Base-by-base conservation (phyloP, 2,113 vertebrate genomes). In the Poicephalus meyeri region DNA sequence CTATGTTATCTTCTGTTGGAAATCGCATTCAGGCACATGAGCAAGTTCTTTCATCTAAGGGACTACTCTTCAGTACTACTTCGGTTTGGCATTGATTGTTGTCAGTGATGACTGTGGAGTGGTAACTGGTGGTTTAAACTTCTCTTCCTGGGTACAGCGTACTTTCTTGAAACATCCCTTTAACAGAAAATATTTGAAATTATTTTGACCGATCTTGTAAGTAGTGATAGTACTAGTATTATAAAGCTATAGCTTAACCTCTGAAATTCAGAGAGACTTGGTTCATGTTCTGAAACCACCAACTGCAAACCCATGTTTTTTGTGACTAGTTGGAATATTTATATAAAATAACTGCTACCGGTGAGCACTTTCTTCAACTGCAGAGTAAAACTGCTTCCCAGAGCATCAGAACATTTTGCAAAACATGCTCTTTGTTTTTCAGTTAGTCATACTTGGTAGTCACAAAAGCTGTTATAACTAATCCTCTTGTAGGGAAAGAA, bases 251-350 rank as follows among this genome's bases (percentile, higher is more conserved):
- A 68, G 21, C 14, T 58, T 85, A 39, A 53, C 37, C 4, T 73
- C 6, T 74, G 13, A 58, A 39, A 52, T 79, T 79, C 23, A 58
- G 61, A 47, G 19, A n/a, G 41, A 39, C 1, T 5, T 28, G 8
- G 9, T 76, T 88, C 6, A 2, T 16, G 18, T 63, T 82, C 31
- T 44, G 1, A 53, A 83, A 31, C 7, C 25, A 23, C 9, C 1
- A 6, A 13, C 8, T 65, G 33, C 55, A 70, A 88, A 93, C 0
- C 9, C 47, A n/a, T 2, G 1, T 0, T 5, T 74, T 90, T 66
- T 77, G 35, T 70, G 55, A 79, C 46, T 52, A 20, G 33, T 61
- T 52, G 2, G 3, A 86, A 33, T 25, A 24, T 33, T 69, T 52
- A 21, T 60, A 16, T 65, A 77, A 63, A 88, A 25, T 23, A 42